Evolutionary conservation across 2,888 invertebrate genomes (phyloP).

Genomic region (Melitaea athalia): DNA sequence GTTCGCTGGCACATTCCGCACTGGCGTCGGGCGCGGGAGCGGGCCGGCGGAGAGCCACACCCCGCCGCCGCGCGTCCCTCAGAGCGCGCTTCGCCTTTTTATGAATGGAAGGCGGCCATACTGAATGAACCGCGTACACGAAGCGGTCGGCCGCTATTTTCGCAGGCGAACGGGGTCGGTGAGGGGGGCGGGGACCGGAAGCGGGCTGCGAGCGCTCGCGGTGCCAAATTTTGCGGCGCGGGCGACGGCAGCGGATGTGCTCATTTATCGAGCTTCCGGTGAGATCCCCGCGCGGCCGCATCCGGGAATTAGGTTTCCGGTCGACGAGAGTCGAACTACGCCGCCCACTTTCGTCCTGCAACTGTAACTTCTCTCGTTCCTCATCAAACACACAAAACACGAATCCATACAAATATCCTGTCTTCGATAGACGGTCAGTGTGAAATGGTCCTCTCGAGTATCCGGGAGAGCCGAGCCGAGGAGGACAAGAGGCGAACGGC

Average conservation of each 20-base stretch:
- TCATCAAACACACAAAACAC: conserved; percentile 19
- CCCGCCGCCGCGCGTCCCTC: conserved; percentile 77
- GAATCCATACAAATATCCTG: conserved; percentile 8
- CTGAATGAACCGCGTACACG: conserved; percentile 86
- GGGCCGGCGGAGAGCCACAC: conserved; percentile 77
- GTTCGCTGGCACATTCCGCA: conserved; percentile 81
- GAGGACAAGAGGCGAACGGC: conserved; percentile 38
- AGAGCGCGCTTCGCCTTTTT: conserved; percentile 83
- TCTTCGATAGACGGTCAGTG: not conserved
- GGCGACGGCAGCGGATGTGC: conserved; percentile 81
- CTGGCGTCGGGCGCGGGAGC: conserved; percentile 79
- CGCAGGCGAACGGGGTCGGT: conserved; percentile 74
- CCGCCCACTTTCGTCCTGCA: conserved; percentile 77
- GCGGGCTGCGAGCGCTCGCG: conserved; percentile 78
- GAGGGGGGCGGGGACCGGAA: conserved; percentile 78
- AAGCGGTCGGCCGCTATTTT: conserved; percentile 82
- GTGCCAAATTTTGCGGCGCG: conserved; percentile 82
- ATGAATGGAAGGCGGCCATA: conserved; percentile 88
- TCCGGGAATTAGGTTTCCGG: conserved; percentile 83
- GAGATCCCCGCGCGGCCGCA: conserved; percentile 80
- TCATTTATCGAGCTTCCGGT: conserved; percentile 81
- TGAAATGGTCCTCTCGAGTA: not conserved
- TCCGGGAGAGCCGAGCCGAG: conserved; percentile 3
- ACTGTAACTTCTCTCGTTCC: conserved; percentile 47
- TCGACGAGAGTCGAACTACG: conserved; percentile 74